Evolutionary conservation across 1,140 invertebrate genomes (phyloP).

Genomic region (Tenebrio molitor): DNA sequence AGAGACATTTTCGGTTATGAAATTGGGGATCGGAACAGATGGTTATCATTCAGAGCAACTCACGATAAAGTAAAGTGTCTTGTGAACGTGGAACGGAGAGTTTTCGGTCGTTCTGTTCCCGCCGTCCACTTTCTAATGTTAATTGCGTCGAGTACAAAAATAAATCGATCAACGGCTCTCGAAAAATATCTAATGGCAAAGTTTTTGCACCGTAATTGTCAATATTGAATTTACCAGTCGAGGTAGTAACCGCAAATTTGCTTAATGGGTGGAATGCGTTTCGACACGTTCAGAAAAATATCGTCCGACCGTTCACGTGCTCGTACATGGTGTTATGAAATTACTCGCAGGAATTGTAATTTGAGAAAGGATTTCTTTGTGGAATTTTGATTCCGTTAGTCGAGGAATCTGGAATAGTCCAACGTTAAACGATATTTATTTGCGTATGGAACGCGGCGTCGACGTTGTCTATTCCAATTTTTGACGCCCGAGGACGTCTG

Average conservation of each 20-base stretch:
- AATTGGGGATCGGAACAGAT: no score
- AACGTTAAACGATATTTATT: no score
- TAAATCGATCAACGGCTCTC: neutral
- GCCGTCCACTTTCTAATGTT: slow-evolving; percentile 3
- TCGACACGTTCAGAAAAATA: no score
- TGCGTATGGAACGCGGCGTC: no score
- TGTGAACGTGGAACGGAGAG: no score
- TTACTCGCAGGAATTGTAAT: slow-evolving; percentile 1
- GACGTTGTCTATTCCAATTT: no score
- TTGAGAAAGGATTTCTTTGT: slow-evolving; percentile 6
- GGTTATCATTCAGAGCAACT: no score
- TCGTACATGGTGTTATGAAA: neutral
- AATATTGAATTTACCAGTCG: slow-evolving; percentile 4
- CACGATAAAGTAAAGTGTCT: no score
- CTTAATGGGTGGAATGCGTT: slow-evolving; percentile 8
- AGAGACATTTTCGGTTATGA: no score
- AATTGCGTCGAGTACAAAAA: slow-evolving; percentile 4
- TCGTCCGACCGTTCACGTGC: neutral
- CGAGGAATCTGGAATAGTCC: no score
- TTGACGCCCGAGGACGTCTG: no score
- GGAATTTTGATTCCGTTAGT: slow-evolving; percentile 19
- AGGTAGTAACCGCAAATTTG: slow-evolving; percentile 10
- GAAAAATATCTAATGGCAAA: neutral
- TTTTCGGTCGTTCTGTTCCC: neutral
- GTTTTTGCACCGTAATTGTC: neutral